Percentiles rank a stretch among this genome's conserved stretches.
Evolutionary conservation across 1,140 invertebrate species (phyloP).

Genomic region (Eupristina koningsbergeri): DNA sequence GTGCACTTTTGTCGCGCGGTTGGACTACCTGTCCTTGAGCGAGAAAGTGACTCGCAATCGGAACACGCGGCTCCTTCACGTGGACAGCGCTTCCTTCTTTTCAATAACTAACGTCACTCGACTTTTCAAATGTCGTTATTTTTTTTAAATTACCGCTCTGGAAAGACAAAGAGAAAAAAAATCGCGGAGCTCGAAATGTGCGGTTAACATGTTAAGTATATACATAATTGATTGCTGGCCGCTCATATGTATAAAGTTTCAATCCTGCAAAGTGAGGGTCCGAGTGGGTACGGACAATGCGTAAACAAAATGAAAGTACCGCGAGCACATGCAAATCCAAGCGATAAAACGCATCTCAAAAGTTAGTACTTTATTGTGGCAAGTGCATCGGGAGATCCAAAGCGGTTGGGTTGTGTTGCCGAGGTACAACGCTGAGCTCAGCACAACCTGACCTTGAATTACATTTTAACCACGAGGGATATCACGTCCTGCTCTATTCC

Average conservation of each 20-base stretch:
- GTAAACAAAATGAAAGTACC: background rate
- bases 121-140: too few relatives aligned
- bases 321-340: background rate
- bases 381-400: background rate
- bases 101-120: too few relatives aligned
- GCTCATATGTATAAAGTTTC: background rate
- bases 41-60: too few relatives aligned
- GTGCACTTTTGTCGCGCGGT: too few relatives aligned
- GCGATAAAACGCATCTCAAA: background rate
- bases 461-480: conserved; percentile 20
- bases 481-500: conserved; percentile 24
- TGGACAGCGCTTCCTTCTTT: too few relatives aligned
- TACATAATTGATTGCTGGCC: background rate
- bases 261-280: background rate
- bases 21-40: too few relatives aligned
- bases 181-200: background rate
- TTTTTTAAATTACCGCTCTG: too few relatives aligned
- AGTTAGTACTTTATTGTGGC: background rate
- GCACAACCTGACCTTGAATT: conserved; percentile 37
- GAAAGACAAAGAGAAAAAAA: too few relatives aligned
- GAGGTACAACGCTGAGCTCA: background rate
- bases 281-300: background rate
- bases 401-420: background rate
- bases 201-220: background rate
- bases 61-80: too few relatives aligned